Base-by-base conservation (phyloP, 1,140 invertebrate species). In the Drosophila pachea region DNA sequence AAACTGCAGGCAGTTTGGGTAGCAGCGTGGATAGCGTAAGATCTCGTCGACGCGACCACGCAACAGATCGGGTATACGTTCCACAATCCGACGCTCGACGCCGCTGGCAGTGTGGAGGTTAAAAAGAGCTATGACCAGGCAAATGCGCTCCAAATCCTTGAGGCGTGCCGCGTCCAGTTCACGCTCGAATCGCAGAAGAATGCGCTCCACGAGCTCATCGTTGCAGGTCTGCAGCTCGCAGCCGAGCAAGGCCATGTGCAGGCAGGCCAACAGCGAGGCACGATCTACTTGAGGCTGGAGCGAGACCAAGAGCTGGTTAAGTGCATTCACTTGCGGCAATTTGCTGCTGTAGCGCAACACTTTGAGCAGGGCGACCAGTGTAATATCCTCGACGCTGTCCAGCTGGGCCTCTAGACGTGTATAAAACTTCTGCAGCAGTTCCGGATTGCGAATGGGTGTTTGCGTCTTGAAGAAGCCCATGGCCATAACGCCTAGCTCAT, bases 81-180 rank as follows among this genome's bases (percentile, higher is more conserved):
- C 7, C 62, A 90, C 92, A 9, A 93, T 42, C 11, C 90, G 81
- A 0, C 74, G 73, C 4, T 84, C 87, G 42, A 87, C 77, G 0
- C 83, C 75, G 29, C 86, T 88, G 69, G 87, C 35, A 8, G 89
- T 89, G 9, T 88, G 61, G 50, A 90, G 86, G 76, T 92, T 90
- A 38, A 92, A 92, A 60, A 91, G 88, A 4, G 83, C 86, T 16
- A 93, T 83, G 2, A 87, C 82, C 59, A 91, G 90, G 4, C 91
- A 68, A 2, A 93, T 82, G 62, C 93, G 89, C 87, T 94, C 93
- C 7, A 94, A 78, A 69, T 94, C 93, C 88, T 94, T 94, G 0
- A 94, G 48, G 54, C 93, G 90, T 0, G 90, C 75, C 1, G 55
- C 29, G 3, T 87, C 38, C 2, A 91, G 11, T 74, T 89, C 63